Conservation (phyloP, 2,888 invertebrate genomes). For the Phytoseiulus persimilis region DNA sequence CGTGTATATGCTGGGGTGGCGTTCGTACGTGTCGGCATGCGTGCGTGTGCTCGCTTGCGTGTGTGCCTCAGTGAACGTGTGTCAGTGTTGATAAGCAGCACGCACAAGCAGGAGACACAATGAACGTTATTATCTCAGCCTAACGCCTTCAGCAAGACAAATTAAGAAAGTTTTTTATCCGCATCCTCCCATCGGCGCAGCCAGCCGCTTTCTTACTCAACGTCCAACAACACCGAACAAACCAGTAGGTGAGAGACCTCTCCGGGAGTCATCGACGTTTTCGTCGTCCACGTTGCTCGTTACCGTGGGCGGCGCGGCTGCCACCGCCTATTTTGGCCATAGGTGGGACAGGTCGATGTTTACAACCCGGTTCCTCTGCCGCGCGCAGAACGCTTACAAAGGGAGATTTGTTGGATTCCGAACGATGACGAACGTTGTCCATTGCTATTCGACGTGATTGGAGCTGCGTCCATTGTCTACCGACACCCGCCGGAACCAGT, state of each 20-base stretch:
- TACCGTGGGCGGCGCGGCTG: background rate
- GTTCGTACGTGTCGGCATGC: background rate
- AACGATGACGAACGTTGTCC: background rate
- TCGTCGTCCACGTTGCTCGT: background rate
- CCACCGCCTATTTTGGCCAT: background rate
- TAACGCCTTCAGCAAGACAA: background rate
- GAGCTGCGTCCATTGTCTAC: background rate
- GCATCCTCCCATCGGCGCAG: background rate
- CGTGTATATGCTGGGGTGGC: too few species aligned
- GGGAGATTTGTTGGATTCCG: background rate
- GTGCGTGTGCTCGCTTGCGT: background rate
- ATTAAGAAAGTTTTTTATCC: conserved; percentile 5
- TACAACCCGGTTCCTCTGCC: too few species aligned
- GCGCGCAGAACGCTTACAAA: too few species aligned
- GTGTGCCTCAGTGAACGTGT: background rate
- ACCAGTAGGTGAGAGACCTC: background rate
- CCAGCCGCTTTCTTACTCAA: background rate
- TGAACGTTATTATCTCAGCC: background rate
- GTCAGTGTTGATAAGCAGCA: background rate
- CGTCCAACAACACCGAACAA: background rate
- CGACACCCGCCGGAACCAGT: background rate
- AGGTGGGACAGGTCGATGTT: background rate
- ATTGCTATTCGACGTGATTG: background rate
- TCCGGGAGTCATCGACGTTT: background rate
- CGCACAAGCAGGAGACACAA: background rate